Percentiles rank a stretch among this genome's conserved stretches.
phyloP scores from a whole-genome alignment of 1,140 invertebrate species.

The Drosophila sulfurigaster region DNA sequence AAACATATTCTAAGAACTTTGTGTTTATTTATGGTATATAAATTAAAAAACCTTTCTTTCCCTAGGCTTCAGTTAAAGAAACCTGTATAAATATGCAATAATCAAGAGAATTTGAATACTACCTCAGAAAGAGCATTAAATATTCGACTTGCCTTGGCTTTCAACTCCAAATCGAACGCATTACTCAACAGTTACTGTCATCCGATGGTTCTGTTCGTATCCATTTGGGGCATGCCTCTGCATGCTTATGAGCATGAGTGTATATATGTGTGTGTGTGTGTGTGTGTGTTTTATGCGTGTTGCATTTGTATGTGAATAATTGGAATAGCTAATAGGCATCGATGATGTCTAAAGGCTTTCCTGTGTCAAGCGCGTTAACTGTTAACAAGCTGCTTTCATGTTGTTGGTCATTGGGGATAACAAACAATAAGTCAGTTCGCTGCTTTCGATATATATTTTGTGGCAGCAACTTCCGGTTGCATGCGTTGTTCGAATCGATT shows the following conservation, averaged over 20 bases:
- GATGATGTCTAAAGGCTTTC: constrained; percentile 15
- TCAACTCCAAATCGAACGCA: constrained; percentile 54
- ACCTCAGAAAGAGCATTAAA: constrained; percentile 22
- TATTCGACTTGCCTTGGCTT: background rate
- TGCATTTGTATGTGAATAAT: constrained; percentile 44
- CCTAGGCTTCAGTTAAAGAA: no score
- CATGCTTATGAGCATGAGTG: constrained; percentile 63
- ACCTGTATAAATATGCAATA: no score
- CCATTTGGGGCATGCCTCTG: constrained; percentile 43
- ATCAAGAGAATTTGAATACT: no score
- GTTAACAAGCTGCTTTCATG: constrained; percentile 39
- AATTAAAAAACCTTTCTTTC: no score
- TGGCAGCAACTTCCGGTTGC: constrained; percentile 62
- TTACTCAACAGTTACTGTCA: constrained; percentile 57
- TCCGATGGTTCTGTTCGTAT: constrained; percentile 20
- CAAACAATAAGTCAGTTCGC: constrained; percentile 30
- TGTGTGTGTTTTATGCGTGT: background rate
- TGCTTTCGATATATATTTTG: constrained; percentile 8
- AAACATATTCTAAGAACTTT: no score
- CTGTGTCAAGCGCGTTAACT: constrained; percentile 14
- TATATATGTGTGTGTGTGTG: constrained; percentile 2
- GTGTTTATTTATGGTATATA: no score
- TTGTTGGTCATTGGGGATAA: constrained; percentile 2
- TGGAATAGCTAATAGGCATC: constrained; percentile 32
- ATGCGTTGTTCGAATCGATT: constrained; percentile 39